Evolutionary conservation across 2,888 invertebrate species (phyloP).

Genomic region (Drosophila ezoana): DNA sequence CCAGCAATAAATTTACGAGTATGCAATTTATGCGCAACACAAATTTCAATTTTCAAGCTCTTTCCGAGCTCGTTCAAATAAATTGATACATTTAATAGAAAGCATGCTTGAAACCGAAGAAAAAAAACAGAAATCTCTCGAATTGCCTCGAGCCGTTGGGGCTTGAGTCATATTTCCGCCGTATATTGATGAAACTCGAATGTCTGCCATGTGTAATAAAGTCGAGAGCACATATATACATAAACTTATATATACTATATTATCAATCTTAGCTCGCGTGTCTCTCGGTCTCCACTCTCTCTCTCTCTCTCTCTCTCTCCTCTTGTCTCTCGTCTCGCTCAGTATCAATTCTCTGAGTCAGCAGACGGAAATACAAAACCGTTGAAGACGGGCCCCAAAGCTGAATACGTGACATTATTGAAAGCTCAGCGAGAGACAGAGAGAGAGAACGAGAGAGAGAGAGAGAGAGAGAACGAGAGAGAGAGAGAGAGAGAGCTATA

Average conservation of each 20-base stretch:
- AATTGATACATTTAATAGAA: constrained; percentile 6
- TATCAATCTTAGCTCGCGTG: constrained; percentile 17
- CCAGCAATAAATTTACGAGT: constrained; percentile 32
- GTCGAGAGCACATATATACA: constrained; percentile 3
- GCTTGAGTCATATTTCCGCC: constrained; percentile 46
- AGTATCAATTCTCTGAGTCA: constrained; percentile 49
- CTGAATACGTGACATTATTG: constrained; percentile 57
- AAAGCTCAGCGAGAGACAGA: constrained; percentile 15
- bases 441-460: constrained; percentile 1
- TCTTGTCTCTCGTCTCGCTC: not conserved
- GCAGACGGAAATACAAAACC: constrained; percentile 57
- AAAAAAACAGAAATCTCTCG: not conserved
- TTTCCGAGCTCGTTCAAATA: constrained; percentile 7
- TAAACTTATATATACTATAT: constrained; percentile 2
- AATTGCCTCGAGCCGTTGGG: constrained; percentile 1
- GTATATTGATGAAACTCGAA: constrained; percentile 25
- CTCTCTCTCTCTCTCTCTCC: constrained; percentile 1
- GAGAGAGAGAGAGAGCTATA: constrained; percentile 4
- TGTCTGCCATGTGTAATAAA: constrained; percentile 35
- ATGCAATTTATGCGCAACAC: constrained; percentile 23
- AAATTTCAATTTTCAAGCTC: constrained; percentile 38
- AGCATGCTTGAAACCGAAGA: not conserved
- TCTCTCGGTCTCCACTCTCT: not conserved
- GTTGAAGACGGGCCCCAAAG: constrained; percentile 32
- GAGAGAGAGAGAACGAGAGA: not conserved